These are phyloP conservation scores for Drosophila picticornis DNA, from an alignment of 2,888 invertebrate species.

Conservation along the genomic window DNA sequence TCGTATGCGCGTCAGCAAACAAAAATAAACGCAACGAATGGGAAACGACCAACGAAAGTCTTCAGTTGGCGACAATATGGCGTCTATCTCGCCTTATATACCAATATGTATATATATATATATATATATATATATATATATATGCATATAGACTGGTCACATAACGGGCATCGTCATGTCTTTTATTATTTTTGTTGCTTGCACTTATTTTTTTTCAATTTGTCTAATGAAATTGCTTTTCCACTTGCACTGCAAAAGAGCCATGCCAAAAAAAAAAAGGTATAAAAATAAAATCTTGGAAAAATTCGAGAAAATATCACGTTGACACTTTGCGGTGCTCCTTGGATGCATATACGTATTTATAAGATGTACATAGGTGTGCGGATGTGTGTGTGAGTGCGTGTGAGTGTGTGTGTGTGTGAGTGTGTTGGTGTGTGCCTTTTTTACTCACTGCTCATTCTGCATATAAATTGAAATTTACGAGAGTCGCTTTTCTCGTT, in stretches of 20 bases:
- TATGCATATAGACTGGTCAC: slow-evolving; percentile 19
- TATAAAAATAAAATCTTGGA: slow-evolving; percentile 65
- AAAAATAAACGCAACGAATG: slow-evolving; percentile 71
- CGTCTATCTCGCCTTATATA: slow-evolving; percentile 65
- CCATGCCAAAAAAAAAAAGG: slow-evolving; percentile 20
- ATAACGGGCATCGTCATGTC: slow-evolving; percentile 43
- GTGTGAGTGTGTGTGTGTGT: slow-evolving; percentile 22
- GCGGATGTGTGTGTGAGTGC: slow-evolving; percentile 17
- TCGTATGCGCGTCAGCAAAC: slow-evolving; percentile 61
- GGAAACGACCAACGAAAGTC: slow-evolving; percentile 58
- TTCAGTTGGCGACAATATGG: slow-evolving; percentile 68
- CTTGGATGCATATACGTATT: slow-evolving; percentile 33
- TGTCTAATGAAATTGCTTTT: slow-evolving; percentile 84
- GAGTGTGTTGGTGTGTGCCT: slow-evolving; percentile 21
- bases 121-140: slow-evolving; percentile 11
- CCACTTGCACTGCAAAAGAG: slow-evolving; percentile 60
- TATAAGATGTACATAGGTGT: slow-evolving; percentile 21
- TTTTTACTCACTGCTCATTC: slow-evolving; percentile 75
- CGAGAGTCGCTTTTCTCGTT: slow-evolving; percentile 43
- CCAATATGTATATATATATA: slow-evolving; percentile 14
- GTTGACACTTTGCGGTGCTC: slow-evolving; percentile 74
- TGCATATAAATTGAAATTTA: slow-evolving; percentile 85
- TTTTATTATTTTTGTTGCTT: slow-evolving; percentile 57
- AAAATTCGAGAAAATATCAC: slow-evolving; percentile 77
- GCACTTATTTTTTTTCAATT: slow-evolving; percentile 82